A percentile compares a stretch with the other conserved stretches of the same genome.
phyloP scores from a whole-genome alignment of 2,797 vertebrate genomes.

The Emys orbicularis region DNA sequence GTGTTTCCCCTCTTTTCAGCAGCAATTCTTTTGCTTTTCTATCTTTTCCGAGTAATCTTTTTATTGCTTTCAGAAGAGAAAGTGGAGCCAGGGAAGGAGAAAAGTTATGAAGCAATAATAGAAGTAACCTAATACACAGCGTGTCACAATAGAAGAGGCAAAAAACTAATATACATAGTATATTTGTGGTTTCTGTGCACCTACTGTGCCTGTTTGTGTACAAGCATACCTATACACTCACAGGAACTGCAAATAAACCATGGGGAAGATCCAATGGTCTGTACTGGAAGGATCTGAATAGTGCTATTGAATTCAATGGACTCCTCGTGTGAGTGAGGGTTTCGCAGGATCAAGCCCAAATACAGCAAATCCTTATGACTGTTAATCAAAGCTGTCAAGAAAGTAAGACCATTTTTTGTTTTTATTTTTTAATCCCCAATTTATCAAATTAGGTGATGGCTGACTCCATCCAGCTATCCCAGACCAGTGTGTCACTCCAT shows the following conservation, averaged over 20 bases:
- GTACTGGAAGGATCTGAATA: background rate
- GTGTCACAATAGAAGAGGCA: background rate
- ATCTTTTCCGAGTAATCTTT: background rate
- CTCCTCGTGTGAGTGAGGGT: background rate
- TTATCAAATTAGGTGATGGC: background rate
- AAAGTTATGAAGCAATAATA: conserved; percentile 42
- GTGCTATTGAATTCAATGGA: background rate
- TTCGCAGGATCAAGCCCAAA: background rate
- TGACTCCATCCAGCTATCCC: background rate
- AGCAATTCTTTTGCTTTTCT: background rate
- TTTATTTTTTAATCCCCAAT: background rate
- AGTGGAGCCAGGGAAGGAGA: conserved; percentile 31
- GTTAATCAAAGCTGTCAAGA: background rate
- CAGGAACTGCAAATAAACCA: conserved; percentile 17
- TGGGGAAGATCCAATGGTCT: background rate
- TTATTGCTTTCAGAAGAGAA: conserved; percentile 22
- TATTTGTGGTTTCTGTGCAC: conserved; percentile 36
- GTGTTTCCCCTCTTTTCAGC: background rate
- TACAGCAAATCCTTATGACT: background rate
- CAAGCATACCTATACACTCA: background rate
- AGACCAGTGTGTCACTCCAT: background rate
- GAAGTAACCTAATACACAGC: conserved; percentile 12
- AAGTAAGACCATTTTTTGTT: background rate
- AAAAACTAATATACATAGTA: background rate
- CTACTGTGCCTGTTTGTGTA: background rate